Evolutionary conservation across 1,140 invertebrate species (phyloP).

Genomic region (Aphaenogaster ashmeadi): DNA sequence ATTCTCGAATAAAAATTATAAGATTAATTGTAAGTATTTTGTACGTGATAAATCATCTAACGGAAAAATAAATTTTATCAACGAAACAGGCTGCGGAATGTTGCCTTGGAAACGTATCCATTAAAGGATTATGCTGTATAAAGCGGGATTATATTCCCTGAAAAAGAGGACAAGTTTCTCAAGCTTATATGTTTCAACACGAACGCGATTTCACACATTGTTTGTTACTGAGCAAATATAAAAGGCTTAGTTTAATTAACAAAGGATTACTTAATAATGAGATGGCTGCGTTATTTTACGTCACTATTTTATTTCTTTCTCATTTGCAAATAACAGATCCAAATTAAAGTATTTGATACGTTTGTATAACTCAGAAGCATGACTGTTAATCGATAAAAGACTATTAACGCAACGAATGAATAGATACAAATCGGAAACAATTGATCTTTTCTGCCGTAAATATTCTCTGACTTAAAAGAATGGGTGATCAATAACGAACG

Average conservation of each 20-base stretch:
- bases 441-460: conserved; percentile 19
- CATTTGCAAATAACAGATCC: not conserved
- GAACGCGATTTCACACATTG: conserved; percentile 12
- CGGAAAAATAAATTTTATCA: conserved; percentile 16
- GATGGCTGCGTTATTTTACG: not conserved
- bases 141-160: not conserved
- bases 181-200: not conserved
- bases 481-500: conserved; percentile 5
- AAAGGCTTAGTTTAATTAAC: conserved; percentile 8
- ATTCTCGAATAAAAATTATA: not conserved
- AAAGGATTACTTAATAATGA: not conserved
- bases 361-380: not conserved
- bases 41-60: not conserved
- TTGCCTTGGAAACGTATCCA: not conserved
- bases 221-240: conserved; percentile 17
- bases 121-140: not conserved
- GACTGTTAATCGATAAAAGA: not conserved
- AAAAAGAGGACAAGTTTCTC: conserved; percentile 27
- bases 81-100: not conserved
- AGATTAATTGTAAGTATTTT: not conserved
- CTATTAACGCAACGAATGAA: not conserved
- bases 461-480: conserved; percentile 28
- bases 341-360: not conserved
- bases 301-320: not conserved
- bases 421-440: conserved; percentile 30